These are phyloP conservation scores for Neuroscelio doddi DNA, from an alignment of 2,888 invertebrate species.

Conservation along the genomic window DNA sequence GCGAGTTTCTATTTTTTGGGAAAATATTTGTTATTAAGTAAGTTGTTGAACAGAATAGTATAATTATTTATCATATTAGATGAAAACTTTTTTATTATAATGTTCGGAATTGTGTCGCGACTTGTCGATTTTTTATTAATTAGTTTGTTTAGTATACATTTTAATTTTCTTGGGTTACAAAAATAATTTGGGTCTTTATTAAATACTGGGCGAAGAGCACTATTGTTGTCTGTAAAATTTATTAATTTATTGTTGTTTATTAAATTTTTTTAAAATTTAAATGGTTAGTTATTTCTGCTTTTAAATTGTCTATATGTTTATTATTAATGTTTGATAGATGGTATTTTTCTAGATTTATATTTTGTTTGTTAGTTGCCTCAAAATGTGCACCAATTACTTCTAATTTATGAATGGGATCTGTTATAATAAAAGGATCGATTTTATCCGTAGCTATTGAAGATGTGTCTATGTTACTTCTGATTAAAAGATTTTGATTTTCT, in stretches of 20 bases:
- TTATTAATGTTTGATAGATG: too few species aligned
- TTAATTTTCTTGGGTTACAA: background rate
- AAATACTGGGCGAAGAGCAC: background rate
- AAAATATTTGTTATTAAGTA: conserved; percentile 25
- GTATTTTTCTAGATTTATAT: background rate
- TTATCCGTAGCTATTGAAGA: too few species aligned
- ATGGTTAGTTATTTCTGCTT: background rate
- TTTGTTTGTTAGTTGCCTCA: conserved; percentile 8
- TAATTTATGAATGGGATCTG: conserved; percentile 1
- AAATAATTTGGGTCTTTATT: background rate
- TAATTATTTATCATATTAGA: conserved; percentile 4
- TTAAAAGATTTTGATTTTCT: too few species aligned
- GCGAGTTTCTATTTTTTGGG: too few species aligned
- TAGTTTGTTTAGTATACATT: conserved; percentile 1
- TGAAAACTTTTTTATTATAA: conserved; percentile 36
- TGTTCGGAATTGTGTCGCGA: conserved; percentile 31
- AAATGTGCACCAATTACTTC: conserved; percentile 6
- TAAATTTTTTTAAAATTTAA: background rate
- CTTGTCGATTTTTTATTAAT: conserved; percentile 40
- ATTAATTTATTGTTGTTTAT: background rate
- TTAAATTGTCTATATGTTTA: background rate
- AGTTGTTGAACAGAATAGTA: conserved; percentile 39
- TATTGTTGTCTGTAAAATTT: background rate
- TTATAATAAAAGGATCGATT: too few species aligned
- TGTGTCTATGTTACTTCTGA: too few species aligned